Percentiles rank a stretch among this genome's conserved stretches.
Evolutionary conservation across 2,888 invertebrate species (phyloP).

Genomic region (Ligdia adustata): DNA sequence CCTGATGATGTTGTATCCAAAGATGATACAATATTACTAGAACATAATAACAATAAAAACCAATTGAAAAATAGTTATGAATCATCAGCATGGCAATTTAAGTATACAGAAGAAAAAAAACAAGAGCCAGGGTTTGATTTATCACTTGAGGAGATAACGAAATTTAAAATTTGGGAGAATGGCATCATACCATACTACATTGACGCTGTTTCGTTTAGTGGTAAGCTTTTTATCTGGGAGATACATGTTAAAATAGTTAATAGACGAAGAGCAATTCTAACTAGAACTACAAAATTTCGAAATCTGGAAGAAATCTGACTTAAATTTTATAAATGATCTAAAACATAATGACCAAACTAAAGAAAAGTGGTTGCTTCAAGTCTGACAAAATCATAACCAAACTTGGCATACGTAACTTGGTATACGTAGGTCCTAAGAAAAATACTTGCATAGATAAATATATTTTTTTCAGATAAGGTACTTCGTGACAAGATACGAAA

Average conservation of each 20-base stretch:
- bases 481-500: conserved; percentile 60
- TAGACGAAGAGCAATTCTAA: too few species aligned
- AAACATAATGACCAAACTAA: too few species aligned
- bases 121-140: conserved; percentile 49
- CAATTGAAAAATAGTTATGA: neutral
- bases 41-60: neutral
- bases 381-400: too few species aligned
- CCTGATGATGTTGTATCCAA: too few species aligned
- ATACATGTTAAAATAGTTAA: too few species aligned
- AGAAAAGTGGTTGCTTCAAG: too few species aligned
- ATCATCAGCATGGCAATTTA: neutral
- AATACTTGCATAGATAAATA: conserved; percentile 8
- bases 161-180: conserved; percentile 63
- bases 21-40: too few species aligned
- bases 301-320: too few species aligned
- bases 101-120: conserved; percentile 4
- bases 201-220: conserved; percentile 60
- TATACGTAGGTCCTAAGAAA: too few species aligned
- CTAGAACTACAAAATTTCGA: too few species aligned
- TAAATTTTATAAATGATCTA: too few species aligned
- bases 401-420: too few species aligned
- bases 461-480: conserved; percentile 54
- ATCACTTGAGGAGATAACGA: conserved; percentile 40
- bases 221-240: conserved; percentile 51
- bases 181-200: conserved; percentile 68